Conservation (phyloP, 2,888 invertebrate species). For the Graphium colonna region DNA sequence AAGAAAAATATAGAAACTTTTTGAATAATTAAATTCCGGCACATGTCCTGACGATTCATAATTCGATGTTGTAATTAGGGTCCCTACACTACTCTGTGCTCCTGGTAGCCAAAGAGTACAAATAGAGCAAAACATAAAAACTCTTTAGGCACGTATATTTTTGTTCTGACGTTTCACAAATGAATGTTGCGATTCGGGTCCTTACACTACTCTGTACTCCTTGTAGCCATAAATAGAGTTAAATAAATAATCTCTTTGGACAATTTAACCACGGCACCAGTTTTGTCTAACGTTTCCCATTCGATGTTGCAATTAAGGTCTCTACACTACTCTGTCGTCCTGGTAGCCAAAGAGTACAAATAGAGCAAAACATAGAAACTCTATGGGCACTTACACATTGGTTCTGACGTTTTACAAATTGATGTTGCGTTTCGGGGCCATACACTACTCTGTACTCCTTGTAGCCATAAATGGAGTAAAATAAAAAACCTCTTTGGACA, state of each 20-base stretch:
- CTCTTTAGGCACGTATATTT: slow-evolving; percentile 18
- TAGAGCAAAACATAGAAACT: slow-evolving; percentile 26
- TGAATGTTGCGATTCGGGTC: slow-evolving; percentile 32
- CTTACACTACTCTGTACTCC: too few species aligned
- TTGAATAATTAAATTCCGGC: too few species aligned
- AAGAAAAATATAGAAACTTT: too few species aligned
- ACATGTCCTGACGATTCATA: too few species aligned
- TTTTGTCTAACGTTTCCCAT: too few species aligned
- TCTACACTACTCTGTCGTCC: slow-evolving; percentile 4
- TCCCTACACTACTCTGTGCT: slow-evolving; percentile 19
- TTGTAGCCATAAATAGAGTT: too few species aligned
- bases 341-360: slow-evolving; percentile 28
- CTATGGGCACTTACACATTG: slow-evolving; percentile 18
- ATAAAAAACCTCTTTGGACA: too few species aligned
- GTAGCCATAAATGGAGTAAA: too few species aligned
- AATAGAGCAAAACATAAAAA: slow-evolving; percentile 32
- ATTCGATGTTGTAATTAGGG: slow-evolving; percentile 33
- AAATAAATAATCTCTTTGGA: too few species aligned
- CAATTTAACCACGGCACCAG: too few species aligned
- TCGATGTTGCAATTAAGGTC: slow-evolving; percentile 33
- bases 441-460: too few species aligned
- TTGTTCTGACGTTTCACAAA: slow-evolving; percentile 30
- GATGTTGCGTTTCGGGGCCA: slow-evolving; percentile 32
- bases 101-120: slow-evolving; percentile 24
- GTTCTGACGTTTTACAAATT: slow-evolving; percentile 30